Percentiles rank a stretch among this genome's conserved stretches.
These are phyloP conservation scores for Anas bernieri DNA, from an alignment of 2,797 vertebrate genomes.

Conservation along the genomic window DNA sequence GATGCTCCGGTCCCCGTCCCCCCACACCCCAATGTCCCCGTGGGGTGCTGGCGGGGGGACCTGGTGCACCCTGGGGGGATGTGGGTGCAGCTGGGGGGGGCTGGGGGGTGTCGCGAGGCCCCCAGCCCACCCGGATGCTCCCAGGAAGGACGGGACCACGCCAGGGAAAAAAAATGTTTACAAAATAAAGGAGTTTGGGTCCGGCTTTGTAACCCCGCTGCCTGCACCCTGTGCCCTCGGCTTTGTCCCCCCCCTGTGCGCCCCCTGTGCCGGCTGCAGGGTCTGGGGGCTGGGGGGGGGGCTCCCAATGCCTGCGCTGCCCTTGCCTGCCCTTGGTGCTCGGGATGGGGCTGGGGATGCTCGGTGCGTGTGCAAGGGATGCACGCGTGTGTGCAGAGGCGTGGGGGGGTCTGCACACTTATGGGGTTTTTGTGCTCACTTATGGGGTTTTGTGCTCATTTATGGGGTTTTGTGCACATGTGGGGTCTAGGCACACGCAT, in stretches of 20 bases:
- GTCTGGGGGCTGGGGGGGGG: too few species aligned
- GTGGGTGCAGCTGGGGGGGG: neutral
- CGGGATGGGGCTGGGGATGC: neutral
- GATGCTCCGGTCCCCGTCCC: neutral
- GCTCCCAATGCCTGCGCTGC: neutral
- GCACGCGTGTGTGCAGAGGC: neutral
- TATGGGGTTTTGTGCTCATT: neutral
- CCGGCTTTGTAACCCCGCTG: neutral
- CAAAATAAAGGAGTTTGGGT: neutral
- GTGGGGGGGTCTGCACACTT: neutral
- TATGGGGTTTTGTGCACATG: too few species aligned
- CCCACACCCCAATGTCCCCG: neutral
- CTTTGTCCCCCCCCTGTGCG: neutral
- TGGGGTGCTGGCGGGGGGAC: neutral
- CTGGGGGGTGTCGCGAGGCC: rapidly evolving
- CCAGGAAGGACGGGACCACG: rapidly evolving
- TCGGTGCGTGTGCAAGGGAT: neutral
- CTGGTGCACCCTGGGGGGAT: rapidly evolving
- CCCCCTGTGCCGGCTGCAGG: neutral
- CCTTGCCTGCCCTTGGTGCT: neutral
- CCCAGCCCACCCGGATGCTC: neutral
- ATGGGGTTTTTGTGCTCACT: neutral
- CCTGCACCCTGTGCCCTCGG: neutral
- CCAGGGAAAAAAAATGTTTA: neutral
- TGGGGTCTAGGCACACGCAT: too few species aligned